These are phyloP conservation scores for Geodia barretti DNA, from an alignment of 37 sponge, comb jelly and placozoan genomes.

Conservation along the genomic window DNA sequence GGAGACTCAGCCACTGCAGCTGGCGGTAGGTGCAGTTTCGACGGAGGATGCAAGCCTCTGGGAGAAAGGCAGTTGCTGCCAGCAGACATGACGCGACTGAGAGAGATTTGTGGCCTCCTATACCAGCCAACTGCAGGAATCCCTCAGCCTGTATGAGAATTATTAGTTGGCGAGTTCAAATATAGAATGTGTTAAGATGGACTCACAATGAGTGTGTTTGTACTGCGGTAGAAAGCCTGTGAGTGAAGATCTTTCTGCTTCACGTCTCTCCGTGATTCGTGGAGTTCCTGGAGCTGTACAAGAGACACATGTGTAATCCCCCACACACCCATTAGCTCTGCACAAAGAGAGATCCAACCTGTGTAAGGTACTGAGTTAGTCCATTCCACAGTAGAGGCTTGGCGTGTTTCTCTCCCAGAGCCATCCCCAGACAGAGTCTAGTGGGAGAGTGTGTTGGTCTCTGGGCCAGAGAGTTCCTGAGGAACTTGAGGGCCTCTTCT, in stretches of 20 bases:
- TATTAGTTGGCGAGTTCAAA: background rate
- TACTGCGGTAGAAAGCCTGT: slow-evolving; percentile 51
- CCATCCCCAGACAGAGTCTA: slow-evolving; percentile 68
- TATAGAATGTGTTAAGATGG: background rate
- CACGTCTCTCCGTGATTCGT: slow-evolving; percentile 11
- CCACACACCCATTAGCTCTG: background rate
- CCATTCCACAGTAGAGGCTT: slow-evolving; percentile 46
- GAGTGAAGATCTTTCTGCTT: slow-evolving; percentile 10
- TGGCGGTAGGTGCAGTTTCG: slow-evolving; percentile 51
- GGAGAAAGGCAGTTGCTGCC: slow-evolving; percentile 19
- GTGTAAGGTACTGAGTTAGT: slow-evolving; percentile 44
- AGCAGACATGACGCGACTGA: slow-evolving; percentile 33
- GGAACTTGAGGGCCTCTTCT: slow-evolving; percentile 61
- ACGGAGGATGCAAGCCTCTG: slow-evolving; percentile 35
- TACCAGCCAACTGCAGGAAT: slow-evolving; percentile 42
- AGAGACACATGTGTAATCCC: background rate
- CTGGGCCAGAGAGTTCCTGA: slow-evolving; percentile 71
- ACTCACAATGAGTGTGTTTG: slow-evolving; percentile 64
- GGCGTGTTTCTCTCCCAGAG: slow-evolving; percentile 18
- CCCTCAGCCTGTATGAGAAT: slow-evolving; percentile 36
- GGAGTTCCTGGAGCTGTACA: slow-evolving; percentile 3
- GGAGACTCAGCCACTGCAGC: slow-evolving; percentile 52
- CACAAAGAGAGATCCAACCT: background rate
- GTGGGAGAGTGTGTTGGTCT: slow-evolving; percentile 70
- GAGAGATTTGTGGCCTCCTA: slow-evolving; percentile 56